Percentiles rank a stretch among this genome's conserved stretches.
Evolutionary conservation across 2,113 vertebrate genomes (phyloP).

Genomic region (Paraplagusia blochii): DNA sequence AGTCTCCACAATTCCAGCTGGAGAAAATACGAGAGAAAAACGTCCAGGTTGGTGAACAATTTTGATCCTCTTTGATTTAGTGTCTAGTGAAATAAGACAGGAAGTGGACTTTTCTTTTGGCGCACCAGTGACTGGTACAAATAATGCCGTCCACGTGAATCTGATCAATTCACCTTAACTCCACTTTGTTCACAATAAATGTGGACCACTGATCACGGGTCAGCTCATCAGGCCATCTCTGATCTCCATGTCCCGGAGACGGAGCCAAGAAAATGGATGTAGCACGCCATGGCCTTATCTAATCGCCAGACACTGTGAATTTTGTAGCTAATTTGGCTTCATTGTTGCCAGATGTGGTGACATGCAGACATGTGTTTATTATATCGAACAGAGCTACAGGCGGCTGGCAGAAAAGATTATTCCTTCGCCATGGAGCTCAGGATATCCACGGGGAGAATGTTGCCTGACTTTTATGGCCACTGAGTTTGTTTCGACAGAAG

Average conservation of each 20-base stretch:
- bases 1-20: constrained; percentile 63
- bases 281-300: constrained; percentile 73
- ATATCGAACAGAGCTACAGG: constrained; percentile 62
- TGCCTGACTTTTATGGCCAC: constrained; percentile 39
- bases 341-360: constrained; percentile 83
- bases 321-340: constrained; percentile 79
- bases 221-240: constrained; percentile 35
- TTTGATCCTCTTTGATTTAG: constrained; percentile 79
- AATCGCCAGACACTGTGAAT: constrained; percentile 77
- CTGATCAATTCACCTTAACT: constrained; percentile 42
- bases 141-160: constrained; percentile 14
- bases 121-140: constrained; percentile 69
- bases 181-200: constrained; percentile 2
- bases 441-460: constrained; percentile 39
- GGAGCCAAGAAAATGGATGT: constrained; percentile 74
- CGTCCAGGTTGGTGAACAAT: constrained; percentile 76
- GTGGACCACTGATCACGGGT: constrained; percentile 41
- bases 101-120: constrained; percentile 77
- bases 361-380: constrained; percentile 74
- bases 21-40: constrained; percentile 69
- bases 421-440: constrained; percentile 46
- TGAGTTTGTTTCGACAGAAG: constrained; percentile 29
- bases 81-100: constrained; percentile 75
- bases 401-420: constrained; percentile 47
- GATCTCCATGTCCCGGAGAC: constrained; percentile 46